Conservation (phyloP, 2,113 vertebrate genomes). For the Dascyllus trimaculatus region DNA sequence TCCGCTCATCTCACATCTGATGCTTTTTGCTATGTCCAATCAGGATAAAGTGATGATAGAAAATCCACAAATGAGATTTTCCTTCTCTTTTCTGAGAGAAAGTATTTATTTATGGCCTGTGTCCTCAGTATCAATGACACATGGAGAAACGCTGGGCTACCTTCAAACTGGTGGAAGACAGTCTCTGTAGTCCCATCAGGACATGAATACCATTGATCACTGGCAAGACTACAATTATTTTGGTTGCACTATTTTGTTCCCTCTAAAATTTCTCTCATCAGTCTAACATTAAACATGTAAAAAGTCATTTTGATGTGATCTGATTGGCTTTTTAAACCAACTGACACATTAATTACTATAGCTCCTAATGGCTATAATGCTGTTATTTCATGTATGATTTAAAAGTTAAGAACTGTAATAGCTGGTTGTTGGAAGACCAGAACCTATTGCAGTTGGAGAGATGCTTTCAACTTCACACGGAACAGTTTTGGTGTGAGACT, state of each 20-base stretch:
- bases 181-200: background rate
- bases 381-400: too few species aligned
- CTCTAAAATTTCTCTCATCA: too few species aligned
- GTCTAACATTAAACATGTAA: too few species aligned
- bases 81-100: background rate
- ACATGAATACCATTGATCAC: background rate
- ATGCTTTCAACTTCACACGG: too few species aligned
- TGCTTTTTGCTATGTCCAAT: slow-evolving; percentile 1
- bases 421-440: too few species aligned
- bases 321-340: too few species aligned
- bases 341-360: too few species aligned
- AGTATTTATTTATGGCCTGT: slow-evolving; percentile 16
- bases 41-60: slow-evolving; percentile 4
- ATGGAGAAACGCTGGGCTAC: slow-evolving; percentile 1
- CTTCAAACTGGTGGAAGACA: background rate
- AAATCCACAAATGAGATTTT: background rate
- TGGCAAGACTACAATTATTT: background rate
- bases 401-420: too few species aligned
- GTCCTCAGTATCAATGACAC: background rate
- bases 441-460: too few species aligned
- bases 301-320: too few species aligned
- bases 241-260: slow-evolving; percentile 8
- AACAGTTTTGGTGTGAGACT: too few species aligned
- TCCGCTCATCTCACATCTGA: background rate
- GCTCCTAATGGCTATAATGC: too few species aligned